Percentiles rank a stretch among this genome's conserved stretches.
Evolutionary conservation across 2,888 invertebrate genomes (phyloP).

Genomic region (Cynaeus angustus): DNA sequence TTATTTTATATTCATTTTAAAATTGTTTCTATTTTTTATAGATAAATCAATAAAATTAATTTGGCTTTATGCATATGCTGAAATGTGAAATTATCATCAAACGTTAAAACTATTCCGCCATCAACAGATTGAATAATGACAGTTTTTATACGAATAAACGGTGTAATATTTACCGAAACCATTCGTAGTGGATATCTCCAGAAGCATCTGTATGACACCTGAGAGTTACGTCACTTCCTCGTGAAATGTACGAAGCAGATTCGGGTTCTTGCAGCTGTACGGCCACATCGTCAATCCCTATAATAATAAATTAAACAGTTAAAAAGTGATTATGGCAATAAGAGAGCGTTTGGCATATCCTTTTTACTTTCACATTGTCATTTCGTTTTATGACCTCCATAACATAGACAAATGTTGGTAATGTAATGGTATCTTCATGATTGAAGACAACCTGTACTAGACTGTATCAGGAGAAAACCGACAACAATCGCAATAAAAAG

Average conservation of each 20-base stretch:
- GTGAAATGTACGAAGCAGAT: conserved; percentile 71
- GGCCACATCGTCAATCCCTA: conserved; percentile 77
- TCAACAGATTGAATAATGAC: too few species aligned
- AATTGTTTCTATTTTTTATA: too few species aligned
- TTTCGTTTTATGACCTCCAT: conserved; percentile 16
- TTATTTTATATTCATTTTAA: too few species aligned
- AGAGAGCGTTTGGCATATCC: conserved; percentile 10
- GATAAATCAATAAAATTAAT: too few species aligned
- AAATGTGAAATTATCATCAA: too few species aligned
- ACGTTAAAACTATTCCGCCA: too few species aligned
- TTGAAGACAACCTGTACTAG: conserved; percentile 21
- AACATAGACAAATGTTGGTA: conserved; percentile 2
- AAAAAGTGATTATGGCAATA: conserved; percentile 6
- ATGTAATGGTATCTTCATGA: conserved; percentile 26
- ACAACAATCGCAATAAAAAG: conserved; percentile 32
- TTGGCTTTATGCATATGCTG: too few species aligned
- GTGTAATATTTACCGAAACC: conserved; percentile 75
- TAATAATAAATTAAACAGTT: conserved; percentile 60
- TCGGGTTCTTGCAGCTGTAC: conserved; percentile 77
- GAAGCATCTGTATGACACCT: conserved; percentile 80
- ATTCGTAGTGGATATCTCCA: conserved; percentile 78
- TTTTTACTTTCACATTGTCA: conserved; percentile 14
- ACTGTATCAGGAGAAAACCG: conserved; percentile 31
- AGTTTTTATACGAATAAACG: too few species aligned
- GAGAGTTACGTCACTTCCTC: conserved; percentile 75